Percentiles rank a stretch among this genome's conserved stretches.
Evolutionary conservation across 2,888 invertebrate species (phyloP).

Genomic region (Pandemis corylana): DNA sequence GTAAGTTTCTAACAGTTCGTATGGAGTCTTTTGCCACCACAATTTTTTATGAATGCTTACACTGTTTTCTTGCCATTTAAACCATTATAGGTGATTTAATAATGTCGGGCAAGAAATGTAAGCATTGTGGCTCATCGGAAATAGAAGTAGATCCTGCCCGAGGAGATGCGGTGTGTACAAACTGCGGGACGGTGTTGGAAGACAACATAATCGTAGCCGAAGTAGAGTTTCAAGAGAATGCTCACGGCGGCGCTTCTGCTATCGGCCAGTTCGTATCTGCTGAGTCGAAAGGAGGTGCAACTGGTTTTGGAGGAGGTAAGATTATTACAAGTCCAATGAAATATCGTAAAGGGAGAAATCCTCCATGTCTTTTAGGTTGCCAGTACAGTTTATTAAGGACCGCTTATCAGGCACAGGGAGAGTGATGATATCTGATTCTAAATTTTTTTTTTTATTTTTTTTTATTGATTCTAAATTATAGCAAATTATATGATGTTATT

Average conservation of each 20-base stretch:
- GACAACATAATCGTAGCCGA: slow-evolving; percentile 98
- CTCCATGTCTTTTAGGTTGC: not conserved
- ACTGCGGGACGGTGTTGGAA: slow-evolving; percentile 98
- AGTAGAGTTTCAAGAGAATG: slow-evolving; percentile 97
- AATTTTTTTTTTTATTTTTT: no score
- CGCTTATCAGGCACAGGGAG: no score
- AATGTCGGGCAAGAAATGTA: slow-evolving; percentile 91
- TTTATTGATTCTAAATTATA: no score
- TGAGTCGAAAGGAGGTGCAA: slow-evolving; percentile 93
- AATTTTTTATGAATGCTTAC: slow-evolving; percentile 14
- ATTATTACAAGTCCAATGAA: not conserved
- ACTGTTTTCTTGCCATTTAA: slow-evolving; percentile 43
- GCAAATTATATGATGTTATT: no score
- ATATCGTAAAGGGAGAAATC: not conserved
- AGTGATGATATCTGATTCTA: no score
- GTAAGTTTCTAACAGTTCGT: not conserved
- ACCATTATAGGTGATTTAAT: slow-evolving; percentile 40
- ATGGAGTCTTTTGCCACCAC: not conserved
- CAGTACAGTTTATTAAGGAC: no score
- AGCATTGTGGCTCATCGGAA: slow-evolving; percentile 94
- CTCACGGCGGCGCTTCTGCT: slow-evolving; percentile 93
- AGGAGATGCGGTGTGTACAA: slow-evolving; percentile 98
- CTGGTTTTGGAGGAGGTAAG: slow-evolving; percentile 90
- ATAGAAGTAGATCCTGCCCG: slow-evolving; percentile 97
- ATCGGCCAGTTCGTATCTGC: slow-evolving; percentile 97